Conservation (phyloP, 2,888 invertebrate species). For the Calliphora vomitoria region DNA sequence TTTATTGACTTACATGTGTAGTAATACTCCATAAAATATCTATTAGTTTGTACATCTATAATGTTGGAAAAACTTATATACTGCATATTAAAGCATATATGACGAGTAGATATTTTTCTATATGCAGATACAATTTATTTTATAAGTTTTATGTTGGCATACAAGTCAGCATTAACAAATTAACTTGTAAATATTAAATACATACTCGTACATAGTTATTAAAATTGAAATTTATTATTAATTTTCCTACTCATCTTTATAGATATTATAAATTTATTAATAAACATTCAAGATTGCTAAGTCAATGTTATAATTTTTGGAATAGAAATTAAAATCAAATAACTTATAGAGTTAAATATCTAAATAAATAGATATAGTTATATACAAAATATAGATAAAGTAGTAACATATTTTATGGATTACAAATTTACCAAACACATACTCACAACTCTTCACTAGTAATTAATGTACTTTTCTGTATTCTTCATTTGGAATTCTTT, state of each 20-base stretch:
- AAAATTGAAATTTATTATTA: slow-evolving; percentile 21
- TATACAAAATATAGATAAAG: too few species aligned
- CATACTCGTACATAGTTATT: neutral
- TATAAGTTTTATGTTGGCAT: neutral
- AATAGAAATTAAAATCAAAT: slow-evolving; percentile 5
- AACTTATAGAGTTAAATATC: neutral
- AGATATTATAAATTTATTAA: neutral
- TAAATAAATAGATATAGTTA: too few species aligned
- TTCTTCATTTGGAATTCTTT: too few species aligned
- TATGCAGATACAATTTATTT: neutral
- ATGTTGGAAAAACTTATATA: neutral
- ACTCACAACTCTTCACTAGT: too few species aligned
- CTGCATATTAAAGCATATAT: neutral
- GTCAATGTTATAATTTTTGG: neutral
- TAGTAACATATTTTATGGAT: too few species aligned
- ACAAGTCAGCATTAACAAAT: slow-evolving; percentile 8
- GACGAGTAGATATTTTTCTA: neutral
- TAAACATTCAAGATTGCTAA: neutral
- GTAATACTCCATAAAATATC: neutral
- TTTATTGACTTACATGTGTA: too few species aligned
- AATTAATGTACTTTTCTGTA: too few species aligned
- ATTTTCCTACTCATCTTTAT: neutral
- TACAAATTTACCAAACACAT: too few species aligned
- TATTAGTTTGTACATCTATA: neutral
- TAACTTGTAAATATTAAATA: slow-evolving; percentile 40